Evolutionary conservation across 2,888 invertebrate species (phyloP), one percentile per base, ranked within the genome.

Genomic region (Drosophila conformis): DNA sequence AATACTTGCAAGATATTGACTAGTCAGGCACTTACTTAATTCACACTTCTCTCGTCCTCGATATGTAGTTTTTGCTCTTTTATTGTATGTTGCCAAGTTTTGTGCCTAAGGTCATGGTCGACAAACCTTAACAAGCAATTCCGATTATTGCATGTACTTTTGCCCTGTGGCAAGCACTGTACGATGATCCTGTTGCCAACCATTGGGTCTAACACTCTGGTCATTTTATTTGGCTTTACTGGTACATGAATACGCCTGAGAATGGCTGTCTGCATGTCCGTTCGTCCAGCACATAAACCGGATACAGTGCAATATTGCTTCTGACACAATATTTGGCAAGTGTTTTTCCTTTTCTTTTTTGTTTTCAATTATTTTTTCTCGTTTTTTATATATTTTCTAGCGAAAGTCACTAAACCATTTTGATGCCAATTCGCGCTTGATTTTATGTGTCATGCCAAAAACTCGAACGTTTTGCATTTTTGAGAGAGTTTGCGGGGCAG

Each of bases 341-440:
- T 54, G 73, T 62, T 53, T 46, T 13, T 36, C 25, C 62, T 25
- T 38, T n/a, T 63, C 68, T 57, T 31, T 33, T 58, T 59, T 64
- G 51, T 36, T 61, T 64, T 78, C 53, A 71, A 56, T 61, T 64
- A 70, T 69, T 70, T 70, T 63, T 51, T 72, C 62, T 58, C 46
- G 27, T 40, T 49, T 46, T 46, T 8, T 25, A 25, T 1, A 15
- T 8, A 21, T 21, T 21, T 42, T 42, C 25, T 58, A 51, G 53
- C 54, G 13, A 81, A 83, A 88, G 80, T 82, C 78, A 80, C 82
- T 76, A 73, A 83, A 86, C 82, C 76, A 85, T 85, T 87, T 87
- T 58, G 69, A 58, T 61, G 70, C 66, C 57, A 68, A 66, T 69
- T 69, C 65, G 66, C 68, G 77, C 53, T 53, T 40, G 61, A 65